These are phyloP conservation scores for Buceros bicornis DNA, from an alignment of 2,797 vertebrate species.

Conservation along the genomic window DNA sequence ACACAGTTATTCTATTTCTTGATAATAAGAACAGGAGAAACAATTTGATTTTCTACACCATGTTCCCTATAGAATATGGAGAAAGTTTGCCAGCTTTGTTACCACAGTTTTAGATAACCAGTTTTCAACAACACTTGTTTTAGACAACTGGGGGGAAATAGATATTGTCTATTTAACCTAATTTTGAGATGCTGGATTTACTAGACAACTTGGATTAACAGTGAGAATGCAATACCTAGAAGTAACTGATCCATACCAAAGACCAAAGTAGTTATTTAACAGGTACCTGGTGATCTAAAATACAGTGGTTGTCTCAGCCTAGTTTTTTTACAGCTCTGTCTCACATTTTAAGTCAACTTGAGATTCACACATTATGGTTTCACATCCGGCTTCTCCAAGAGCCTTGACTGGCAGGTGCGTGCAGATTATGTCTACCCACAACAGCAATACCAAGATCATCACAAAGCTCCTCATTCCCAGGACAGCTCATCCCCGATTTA, in stretches of 20 bases:
- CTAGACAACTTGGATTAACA: not conserved
- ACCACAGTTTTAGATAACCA: not conserved
- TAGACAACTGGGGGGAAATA: not conserved
- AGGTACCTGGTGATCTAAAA: not conserved
- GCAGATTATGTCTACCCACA: not conserved
- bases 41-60: not conserved
- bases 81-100: not conserved
- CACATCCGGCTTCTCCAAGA: not conserved
- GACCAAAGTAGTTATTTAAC: not conserved
- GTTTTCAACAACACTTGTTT: not conserved
- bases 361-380: not conserved
- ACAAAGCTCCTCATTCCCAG: not conserved
- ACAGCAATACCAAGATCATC: not conserved
- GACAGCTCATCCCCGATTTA: not conserved
- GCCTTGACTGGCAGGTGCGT: not conserved
- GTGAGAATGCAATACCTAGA: not conserved
- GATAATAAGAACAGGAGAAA: not conserved
- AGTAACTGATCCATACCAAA: not conserved
- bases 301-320: rapidly evolving
- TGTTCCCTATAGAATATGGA: not conserved
- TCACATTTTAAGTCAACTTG: not conserved
- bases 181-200: not conserved
- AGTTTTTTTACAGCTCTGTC: not conserved
- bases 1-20: not conserved
- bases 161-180: not conserved